phyloP scores from a whole-genome alignment of 2,888 invertebrate species.

The Chloromyia formosa region DNA sequence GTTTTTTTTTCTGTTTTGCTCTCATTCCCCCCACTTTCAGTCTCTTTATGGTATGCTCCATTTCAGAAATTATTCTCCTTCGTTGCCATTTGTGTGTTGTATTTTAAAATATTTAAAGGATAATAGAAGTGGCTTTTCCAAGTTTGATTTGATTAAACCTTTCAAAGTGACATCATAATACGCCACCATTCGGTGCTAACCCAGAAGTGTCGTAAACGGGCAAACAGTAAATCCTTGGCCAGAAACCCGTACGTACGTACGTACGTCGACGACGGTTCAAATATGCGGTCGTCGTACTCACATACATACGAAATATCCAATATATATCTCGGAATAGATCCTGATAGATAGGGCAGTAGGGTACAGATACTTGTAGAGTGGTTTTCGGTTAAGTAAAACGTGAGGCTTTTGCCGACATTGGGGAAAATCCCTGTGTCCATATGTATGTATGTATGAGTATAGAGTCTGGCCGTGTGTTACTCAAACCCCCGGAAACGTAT shows the following conservation, averaged over 20 bases:
- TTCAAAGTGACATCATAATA: constrained; percentile 41
- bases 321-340: background rate
- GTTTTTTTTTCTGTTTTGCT: background rate
- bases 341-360: background rate
- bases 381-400: too few relatives aligned
- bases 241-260: too few relatives aligned
- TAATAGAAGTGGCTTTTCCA: constrained; percentile 41
- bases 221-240: background rate
- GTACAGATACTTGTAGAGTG: too few relatives aligned
- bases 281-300: background rate
- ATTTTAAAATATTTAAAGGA: constrained; percentile 45
- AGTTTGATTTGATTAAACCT: constrained; percentile 46
- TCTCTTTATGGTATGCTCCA: constrained; percentile 2
- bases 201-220: constrained; percentile 40
- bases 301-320: background rate
- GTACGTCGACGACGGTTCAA: too few relatives aligned
- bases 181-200: constrained; percentile 20
- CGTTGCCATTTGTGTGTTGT: constrained; percentile 13
- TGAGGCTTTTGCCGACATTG: too few relatives aligned
- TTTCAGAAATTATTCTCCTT: constrained; percentile 19
- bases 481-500: background rate
- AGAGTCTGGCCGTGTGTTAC: background rate
- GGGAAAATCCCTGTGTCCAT: too few relatives aligned
- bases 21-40: background rate
- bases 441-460: too few relatives aligned